Conservation (phyloP, 1,140 invertebrate genomes). For the Lordiphosa stackelbergi region DNA sequence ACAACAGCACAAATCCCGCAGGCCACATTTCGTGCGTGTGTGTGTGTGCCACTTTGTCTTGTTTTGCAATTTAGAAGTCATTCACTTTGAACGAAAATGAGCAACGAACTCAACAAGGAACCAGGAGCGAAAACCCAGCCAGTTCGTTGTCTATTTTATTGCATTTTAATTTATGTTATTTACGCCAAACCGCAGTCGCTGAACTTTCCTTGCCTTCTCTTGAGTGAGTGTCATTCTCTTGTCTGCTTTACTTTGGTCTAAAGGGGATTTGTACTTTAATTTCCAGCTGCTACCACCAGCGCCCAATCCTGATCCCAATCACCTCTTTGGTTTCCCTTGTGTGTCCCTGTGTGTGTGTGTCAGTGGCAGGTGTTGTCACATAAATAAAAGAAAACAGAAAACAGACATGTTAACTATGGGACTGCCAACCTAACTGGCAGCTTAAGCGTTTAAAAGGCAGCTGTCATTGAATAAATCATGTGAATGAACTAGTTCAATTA, state of each 20-base stretch:
- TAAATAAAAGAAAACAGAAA: slow-evolving; percentile 19
- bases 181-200: slow-evolving; percentile 46
- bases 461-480: too few relatives aligned
- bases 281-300: slow-evolving; percentile 26
- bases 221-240: slow-evolving; percentile 1
- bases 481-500: too few relatives aligned
- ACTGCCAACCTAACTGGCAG: slow-evolving; percentile 5
- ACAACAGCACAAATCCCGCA: slow-evolving; percentile 16
- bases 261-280: slow-evolving; percentile 70
- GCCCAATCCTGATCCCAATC: not conserved
- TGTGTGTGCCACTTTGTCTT: slow-evolving; percentile 53
- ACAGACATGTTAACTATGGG: slow-evolving; percentile 9
- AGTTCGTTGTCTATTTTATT: slow-evolving; percentile 70
- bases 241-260: slow-evolving; percentile 42
- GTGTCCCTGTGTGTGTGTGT: slow-evolving; percentile 1
- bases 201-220: slow-evolving; percentile 27
- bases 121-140: slow-evolving; percentile 6
- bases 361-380: slow-evolving; percentile 13
- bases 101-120: slow-evolving; percentile 57
- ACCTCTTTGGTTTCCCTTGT: slow-evolving; percentile 4
- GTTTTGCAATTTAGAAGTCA: slow-evolving; percentile 64
- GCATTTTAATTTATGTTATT: slow-evolving; percentile 71
- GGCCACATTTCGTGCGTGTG: slow-evolving; percentile 17
- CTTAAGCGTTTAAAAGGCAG: slow-evolving; percentile 6
- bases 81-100: slow-evolving; percentile 58